Evolutionary conservation across 2,113 vertebrate genomes (phyloP).

Genomic region (Candoia aspera): DNA sequence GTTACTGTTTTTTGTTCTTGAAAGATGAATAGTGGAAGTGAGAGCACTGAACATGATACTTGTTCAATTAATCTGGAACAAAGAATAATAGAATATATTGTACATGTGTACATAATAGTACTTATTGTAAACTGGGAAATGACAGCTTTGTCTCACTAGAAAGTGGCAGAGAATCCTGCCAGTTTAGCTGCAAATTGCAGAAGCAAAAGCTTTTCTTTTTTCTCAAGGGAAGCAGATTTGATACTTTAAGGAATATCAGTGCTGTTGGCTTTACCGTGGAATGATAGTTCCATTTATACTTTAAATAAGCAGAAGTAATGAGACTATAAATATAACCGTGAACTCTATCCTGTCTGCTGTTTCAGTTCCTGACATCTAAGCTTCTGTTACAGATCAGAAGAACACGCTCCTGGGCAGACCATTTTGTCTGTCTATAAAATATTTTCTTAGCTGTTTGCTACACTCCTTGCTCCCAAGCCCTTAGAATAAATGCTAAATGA

Average conservation of each 20-base stretch:
- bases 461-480: not conserved
- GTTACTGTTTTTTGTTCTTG: conserved; percentile 7
- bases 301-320: conserved; percentile 15
- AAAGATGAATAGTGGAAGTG: conserved; percentile 16
- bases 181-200: not conserved
- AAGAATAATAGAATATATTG: conserved; percentile 19
- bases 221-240: not conserved
- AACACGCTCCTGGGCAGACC: not conserved
- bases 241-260: not conserved
- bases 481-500: not conserved
- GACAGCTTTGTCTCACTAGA: conserved; percentile 9
- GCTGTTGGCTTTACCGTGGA: not conserved
- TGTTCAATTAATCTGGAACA: conserved; percentile 22
- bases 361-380: not conserved
- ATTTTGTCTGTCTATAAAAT: not conserved
- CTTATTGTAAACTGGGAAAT: conserved; percentile 6
- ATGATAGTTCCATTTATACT: conserved; percentile 21
- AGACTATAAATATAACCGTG: not conserved
- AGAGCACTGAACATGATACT: not conserved
- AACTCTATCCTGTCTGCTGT: not conserved
- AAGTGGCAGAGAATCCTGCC: not conserved
- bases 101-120: conserved; percentile 17
- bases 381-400: not conserved
- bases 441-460: not conserved
- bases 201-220: not conserved